A percentile compares a stretch with the other conserved stretches of the same genome.
phyloP scores from a whole-genome alignment of 2,113 vertebrate species.

The Austrofundulus limnaeus region DNA sequence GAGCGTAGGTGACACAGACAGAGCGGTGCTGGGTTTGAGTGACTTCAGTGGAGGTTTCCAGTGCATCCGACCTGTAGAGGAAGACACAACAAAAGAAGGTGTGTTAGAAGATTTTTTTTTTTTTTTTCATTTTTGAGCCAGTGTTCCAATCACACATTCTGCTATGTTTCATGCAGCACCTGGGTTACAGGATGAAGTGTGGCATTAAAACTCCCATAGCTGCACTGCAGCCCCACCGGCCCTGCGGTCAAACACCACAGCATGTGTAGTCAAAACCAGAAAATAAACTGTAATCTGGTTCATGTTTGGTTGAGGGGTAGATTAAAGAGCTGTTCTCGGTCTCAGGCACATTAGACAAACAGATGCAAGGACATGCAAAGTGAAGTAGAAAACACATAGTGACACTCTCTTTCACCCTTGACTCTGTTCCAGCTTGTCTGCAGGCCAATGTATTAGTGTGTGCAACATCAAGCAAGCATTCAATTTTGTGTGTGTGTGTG shows the following conservation, averaged over 20 bases:
- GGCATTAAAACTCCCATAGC: constrained; percentile 49
- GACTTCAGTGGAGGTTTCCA: constrained; percentile 81
- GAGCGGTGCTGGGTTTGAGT: constrained; percentile 70
- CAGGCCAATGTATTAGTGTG: constrained; percentile 57
- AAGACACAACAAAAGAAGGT: constrained; percentile 15
- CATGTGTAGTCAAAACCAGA: constrained; percentile 57
- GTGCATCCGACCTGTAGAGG: constrained; percentile 76
- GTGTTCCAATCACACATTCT: constrained; percentile 28
- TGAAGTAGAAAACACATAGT: constrained; percentile 43
- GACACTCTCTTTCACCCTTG: constrained; percentile 58
- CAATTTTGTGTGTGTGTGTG: constrained; percentile 27
- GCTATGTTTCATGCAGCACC: constrained; percentile 29
- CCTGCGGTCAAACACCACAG: constrained; percentile 37
- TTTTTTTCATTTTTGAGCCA: constrained; percentile 20
- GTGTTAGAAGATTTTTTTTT: too few relatives aligned
- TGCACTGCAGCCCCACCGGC: constrained; percentile 27
- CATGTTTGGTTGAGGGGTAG: constrained; percentile 49
- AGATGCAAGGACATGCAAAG: constrained; percentile 37
- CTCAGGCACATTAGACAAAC: constrained; percentile 39
- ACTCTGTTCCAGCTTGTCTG: constrained; percentile 72
- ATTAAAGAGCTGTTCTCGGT: constrained; percentile 61
- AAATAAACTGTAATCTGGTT: constrained; percentile 41
- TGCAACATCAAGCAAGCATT: constrained; percentile 27
- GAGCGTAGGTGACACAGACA: constrained; percentile 74
- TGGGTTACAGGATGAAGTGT: constrained; percentile 59